Evolutionary conservation across 2,888 invertebrate species (phyloP), one percentile per base, ranked within the genome.

Genomic region (Melinaea marsaeus): DNA sequence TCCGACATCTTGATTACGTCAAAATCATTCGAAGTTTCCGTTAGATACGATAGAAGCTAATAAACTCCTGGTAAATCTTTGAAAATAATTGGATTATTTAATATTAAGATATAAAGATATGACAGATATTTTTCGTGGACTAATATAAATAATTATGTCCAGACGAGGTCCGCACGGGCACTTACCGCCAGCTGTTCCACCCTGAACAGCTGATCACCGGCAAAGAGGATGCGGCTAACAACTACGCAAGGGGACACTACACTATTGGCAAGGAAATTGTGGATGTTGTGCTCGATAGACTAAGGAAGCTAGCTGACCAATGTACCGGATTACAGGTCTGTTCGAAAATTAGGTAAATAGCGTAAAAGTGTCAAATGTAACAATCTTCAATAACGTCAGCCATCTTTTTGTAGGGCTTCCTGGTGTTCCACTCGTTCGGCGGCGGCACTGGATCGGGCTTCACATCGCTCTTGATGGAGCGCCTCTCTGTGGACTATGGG

Each of bases 221-320:
- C 67, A 97, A 97, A 83, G 97, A 97, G 81, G 97, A 97, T 79
- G 97, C 97, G 0, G 97, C 97, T 63, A 97, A 98, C 86, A 98
- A 98, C 90, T 98, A 97, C 74, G 98, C 97, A 0, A 92, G 97
- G 56, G 97, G 97, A n/a, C 97, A 97, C 89, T 98, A 97, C 91
- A 97, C 97, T 74, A 95, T 97, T 79, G 98, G 97, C 72, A 95
- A 95, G 77, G 97, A 97, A 83, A 95, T 97, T 74, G 96, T 97
- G 55, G 96, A 96, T 72, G 92, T 95, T 34, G 96, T 96, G 9
- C 92, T 95, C 71, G 96, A 96, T 84, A 92, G 97, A 64, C 91
- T 97, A 70, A 91, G 97, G 71, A 96, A 95, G 79, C 88, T 96
- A 70, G 94, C 95, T 11, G 97, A 97, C 84, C 95, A 96, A 83